Evolutionary conservation across 2,888 invertebrate species (phyloP), one percentile per base, ranked within the genome.

Genomic region (Rotaria macrura): DNA sequence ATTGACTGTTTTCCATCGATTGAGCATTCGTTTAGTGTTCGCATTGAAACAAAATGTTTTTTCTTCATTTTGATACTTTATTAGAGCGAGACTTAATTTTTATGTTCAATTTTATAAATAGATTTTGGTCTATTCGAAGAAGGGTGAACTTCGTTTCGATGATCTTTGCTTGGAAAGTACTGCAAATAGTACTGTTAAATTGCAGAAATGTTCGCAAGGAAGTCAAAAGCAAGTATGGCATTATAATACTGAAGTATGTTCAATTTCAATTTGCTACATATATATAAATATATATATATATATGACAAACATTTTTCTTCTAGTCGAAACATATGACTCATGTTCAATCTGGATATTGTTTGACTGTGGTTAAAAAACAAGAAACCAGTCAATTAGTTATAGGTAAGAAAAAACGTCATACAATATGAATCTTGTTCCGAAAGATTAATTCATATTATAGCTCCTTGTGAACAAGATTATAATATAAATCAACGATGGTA

Each of bases 151-250:
- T 55, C 55, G 65, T 43, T 34, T 57, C 25, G 65, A 49, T 47
- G 85, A 84, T 84, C 23, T 85, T 25, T 85, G 85, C 20, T 38
- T 85, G 23, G 85, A 85, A 55, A 9, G 14, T 29, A 49, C 1
- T 40, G 79, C n/a, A 5, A 47, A 55, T 38, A 65, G n/a, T 49
- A 40, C 34, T 52, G 72, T 85, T 47, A 85, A 84, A 84, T n/a
- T 85, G 23, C 57, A 57, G n/a, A 84, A 57, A 40, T 85, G 85
- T 84, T 14, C 34, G 25, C 25, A 65, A 34, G 47, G 29, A 43
- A 84, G 20, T 25, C 14, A 34, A 34, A 83, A 38, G 38, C 85
- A 85, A 85, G 47, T 49, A 34, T 85, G 85, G 85, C 57, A 85
- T 49, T 85, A 85, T 65, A 65, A 85, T 49, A 65, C 84, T 34